Evolutionary conservation across 2,113 vertebrate species (phyloP).

Genomic region (Cololabis saira): DNA sequence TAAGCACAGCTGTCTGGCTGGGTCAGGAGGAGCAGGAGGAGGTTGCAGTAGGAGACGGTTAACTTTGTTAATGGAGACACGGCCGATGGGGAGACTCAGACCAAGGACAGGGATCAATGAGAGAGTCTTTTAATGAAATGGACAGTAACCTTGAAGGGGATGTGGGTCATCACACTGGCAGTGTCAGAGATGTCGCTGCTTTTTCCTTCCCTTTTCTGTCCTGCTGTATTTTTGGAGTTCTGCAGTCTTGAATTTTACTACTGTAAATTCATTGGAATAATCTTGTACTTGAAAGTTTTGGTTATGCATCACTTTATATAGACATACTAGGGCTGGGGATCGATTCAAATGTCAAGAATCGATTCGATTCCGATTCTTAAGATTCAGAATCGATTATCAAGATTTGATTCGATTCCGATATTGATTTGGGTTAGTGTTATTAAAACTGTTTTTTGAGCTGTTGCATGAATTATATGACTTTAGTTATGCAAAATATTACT

Average conservation of each 20-base stretch:
- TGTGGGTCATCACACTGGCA: slow-evolving; percentile 47
- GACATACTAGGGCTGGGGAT: too few species aligned
- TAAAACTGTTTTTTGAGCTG: too few species aligned
- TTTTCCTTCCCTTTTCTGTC: background rate
- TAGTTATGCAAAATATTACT: too few species aligned
- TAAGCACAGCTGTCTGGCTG: slow-evolving; percentile 78
- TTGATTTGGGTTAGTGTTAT: too few species aligned
- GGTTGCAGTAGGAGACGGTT: slow-evolving; percentile 68
- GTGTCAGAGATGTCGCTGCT: background rate
- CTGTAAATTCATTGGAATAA: background rate
- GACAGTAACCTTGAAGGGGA: slow-evolving; percentile 76
- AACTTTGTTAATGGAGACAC: slow-evolving; percentile 80
- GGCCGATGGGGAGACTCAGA: slow-evolving; percentile 49
- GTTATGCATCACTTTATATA: too few species aligned
- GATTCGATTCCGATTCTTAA: too few species aligned
- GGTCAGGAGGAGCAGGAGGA: slow-evolving; percentile 62
- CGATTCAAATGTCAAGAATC: too few species aligned
- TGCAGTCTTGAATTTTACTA: background rate
- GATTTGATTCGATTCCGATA: too few species aligned
- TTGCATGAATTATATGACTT: too few species aligned
- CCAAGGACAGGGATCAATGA: slow-evolving; percentile 80
- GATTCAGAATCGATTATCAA: too few species aligned
- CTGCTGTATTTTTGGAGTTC: background rate
- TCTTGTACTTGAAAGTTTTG: too few species aligned
- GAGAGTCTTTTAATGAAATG: slow-evolving; percentile 60